These are phyloP conservation scores for Conus ventricosus DNA, from an alignment of 1,140 invertebrate genomes.

Conservation along the genomic window DNA sequence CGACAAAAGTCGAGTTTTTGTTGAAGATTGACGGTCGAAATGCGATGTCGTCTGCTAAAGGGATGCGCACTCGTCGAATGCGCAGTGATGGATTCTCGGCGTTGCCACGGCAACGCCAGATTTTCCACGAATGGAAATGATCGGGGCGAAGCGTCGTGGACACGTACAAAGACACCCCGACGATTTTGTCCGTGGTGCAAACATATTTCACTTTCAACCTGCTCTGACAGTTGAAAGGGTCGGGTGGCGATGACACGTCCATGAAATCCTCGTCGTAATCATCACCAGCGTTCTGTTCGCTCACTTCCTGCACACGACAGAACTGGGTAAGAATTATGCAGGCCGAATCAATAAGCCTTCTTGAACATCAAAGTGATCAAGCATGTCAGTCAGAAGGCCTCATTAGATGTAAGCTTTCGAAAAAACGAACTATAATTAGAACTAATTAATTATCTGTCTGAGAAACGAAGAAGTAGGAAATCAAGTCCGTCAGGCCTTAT, in stretches of 20 bases:
- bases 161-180: background rate
- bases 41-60: conserved; percentile 32
- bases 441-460: too few relatives aligned
- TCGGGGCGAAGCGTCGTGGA: background rate
- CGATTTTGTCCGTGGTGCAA: conserved; percentile 19
- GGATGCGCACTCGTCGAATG: conserved; percentile 18
- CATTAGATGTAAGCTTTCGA: too few relatives aligned
- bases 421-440: too few relatives aligned
- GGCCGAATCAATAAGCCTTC: too few relatives aligned
- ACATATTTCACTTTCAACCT: background rate
- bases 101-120: conserved; percentile 3
- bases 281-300: background rate
- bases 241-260: background rate
- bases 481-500: too few relatives aligned
- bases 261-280: background rate
- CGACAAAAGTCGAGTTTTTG: conserved; percentile 11
- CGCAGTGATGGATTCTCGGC: background rate
- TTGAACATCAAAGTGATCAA: too few relatives aligned
- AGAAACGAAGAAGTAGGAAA: too few relatives aligned
- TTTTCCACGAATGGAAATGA: background rate
- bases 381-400: too few relatives aligned
- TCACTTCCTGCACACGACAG: background rate
- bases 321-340: too few relatives aligned
- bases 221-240: background rate
- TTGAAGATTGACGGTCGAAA: conserved; percentile 34